These are phyloP conservation scores for Capromys pilorides DNA, from an alignment of 2,797 vertebrate genomes.

Conservation along the genomic window DNA sequence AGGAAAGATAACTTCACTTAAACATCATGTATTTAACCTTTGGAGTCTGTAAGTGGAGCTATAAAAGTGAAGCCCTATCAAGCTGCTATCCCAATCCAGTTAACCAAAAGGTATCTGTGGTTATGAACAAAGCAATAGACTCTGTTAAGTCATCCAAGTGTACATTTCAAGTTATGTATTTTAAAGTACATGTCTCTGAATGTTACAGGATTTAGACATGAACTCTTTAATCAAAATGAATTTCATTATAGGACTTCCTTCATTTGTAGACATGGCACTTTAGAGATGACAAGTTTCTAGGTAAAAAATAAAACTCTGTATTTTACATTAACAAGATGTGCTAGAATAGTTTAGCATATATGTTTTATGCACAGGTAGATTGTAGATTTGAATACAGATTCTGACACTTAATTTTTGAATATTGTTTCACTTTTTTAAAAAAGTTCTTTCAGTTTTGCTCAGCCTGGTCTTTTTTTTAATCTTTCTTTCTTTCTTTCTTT, in stretches of 20 bases:
- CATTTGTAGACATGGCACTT: conserved; percentile 27
- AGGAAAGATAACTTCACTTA: background rate
- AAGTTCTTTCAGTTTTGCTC: background rate
- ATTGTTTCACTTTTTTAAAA: background rate
- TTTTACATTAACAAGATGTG: conserved; percentile 42
- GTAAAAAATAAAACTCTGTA: background rate
- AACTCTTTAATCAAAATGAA: conserved; percentile 47
- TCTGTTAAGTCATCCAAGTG: background rate
- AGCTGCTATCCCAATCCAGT: background rate
- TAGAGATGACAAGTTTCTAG: conserved; percentile 11
- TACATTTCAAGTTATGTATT: conserved; percentile 16
- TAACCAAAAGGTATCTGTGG: conserved; percentile 21
- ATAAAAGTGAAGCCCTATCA: background rate
- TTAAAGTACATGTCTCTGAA: conserved; percentile 40
- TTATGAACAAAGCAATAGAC: conserved; percentile 26
- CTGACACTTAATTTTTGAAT: conserved; percentile 24
- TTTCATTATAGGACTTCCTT: conserved; percentile 9
- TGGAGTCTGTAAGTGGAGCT: conserved; percentile 34
- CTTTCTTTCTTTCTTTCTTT: too few relatives aligned
- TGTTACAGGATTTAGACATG: background rate
- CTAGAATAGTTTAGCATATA: background rate
- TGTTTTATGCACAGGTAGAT: background rate
- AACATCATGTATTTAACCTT: conserved; percentile 11
- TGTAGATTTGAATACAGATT: conserved; percentile 12
- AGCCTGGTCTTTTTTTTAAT: background rate